Conservation (phyloP, 2,113 vertebrate species). For the Calonectris borealis region DNA sequence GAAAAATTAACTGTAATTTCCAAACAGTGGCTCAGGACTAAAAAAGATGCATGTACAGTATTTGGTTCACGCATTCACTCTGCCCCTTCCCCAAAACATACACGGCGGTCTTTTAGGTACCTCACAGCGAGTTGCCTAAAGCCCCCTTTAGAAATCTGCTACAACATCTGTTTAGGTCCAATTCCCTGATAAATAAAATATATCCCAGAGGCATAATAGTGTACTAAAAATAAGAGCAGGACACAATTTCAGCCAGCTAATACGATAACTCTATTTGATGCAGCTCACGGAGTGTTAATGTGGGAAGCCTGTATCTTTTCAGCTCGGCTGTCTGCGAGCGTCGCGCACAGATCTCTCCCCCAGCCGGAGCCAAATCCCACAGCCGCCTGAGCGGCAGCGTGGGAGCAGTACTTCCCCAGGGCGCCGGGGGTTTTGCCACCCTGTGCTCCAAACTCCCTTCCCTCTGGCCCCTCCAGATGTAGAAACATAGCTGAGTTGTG, state of each 20-base stretch:
- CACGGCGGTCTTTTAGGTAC: not conserved
- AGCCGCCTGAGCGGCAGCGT: not conserved
- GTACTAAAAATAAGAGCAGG: not conserved
- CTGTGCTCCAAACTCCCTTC: not conserved
- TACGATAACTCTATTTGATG: not conserved
- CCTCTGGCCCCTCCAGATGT: not conserved
- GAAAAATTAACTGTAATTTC: not conserved
- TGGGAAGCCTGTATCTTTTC: not conserved
- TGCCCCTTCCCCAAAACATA: not conserved
- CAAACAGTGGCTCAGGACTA: not conserved
- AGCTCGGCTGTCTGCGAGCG: not conserved
- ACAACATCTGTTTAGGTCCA: not conserved
- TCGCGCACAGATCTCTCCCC: fast-evolving
- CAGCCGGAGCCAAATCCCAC: not conserved
- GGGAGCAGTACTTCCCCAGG: not conserved
- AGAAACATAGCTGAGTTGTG: not conserved
- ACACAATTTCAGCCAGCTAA: not conserved
- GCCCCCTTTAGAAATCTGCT: not conserved
- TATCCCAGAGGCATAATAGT: not conserved
- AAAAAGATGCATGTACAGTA: not conserved
- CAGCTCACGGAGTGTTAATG: not conserved
- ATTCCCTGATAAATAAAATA: not conserved
- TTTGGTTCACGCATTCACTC: not conserved
- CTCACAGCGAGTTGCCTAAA: not conserved
- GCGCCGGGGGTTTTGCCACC: not conserved